phyloP scores from a whole-genome alignment of 2,797 vertebrate species.

The Urophycis tenuis region DNA sequence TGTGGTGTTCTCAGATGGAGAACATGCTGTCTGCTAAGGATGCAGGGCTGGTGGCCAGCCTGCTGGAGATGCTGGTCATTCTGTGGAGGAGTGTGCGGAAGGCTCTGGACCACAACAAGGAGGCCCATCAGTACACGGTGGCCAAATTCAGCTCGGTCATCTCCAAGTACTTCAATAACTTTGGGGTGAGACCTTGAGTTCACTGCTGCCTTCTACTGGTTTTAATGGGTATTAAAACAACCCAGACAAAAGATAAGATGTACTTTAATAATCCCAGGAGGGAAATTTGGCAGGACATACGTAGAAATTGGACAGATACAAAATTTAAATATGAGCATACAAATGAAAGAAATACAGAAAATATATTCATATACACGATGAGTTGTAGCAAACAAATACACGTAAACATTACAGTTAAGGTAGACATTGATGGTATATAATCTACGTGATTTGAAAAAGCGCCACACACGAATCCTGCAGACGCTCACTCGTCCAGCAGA shows the following conservation, averaged over 20 bases:
- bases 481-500: not conserved
- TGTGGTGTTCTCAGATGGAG: constrained; percentile 31
- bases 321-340: not conserved
- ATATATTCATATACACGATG: not conserved
- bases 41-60: constrained; percentile 69
- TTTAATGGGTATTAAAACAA: not conserved
- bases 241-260: not conserved
- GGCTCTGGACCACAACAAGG: constrained; percentile 76
- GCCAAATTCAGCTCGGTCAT: constrained; percentile 83
- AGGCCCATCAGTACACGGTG: constrained; percentile 74
- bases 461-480: too few species aligned
- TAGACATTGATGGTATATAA: too few species aligned
- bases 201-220: not conserved
- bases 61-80: constrained; percentile 86
- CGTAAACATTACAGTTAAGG: too few species aligned
- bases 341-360: not conserved
- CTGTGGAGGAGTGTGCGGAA: constrained; percentile 86
- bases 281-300: too few species aligned
- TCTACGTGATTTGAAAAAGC: too few species aligned
- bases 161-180: constrained; percentile 82
- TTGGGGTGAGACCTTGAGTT: constrained; percentile 71
- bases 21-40: constrained; percentile 64
- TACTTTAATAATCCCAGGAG: not conserved
- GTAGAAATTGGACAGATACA: not conserved
- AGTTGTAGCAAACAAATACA: not conserved